phyloP scores from a whole-genome alignment of 2,888 invertebrate genomes.

The Parascotia fuliginaria region DNA sequence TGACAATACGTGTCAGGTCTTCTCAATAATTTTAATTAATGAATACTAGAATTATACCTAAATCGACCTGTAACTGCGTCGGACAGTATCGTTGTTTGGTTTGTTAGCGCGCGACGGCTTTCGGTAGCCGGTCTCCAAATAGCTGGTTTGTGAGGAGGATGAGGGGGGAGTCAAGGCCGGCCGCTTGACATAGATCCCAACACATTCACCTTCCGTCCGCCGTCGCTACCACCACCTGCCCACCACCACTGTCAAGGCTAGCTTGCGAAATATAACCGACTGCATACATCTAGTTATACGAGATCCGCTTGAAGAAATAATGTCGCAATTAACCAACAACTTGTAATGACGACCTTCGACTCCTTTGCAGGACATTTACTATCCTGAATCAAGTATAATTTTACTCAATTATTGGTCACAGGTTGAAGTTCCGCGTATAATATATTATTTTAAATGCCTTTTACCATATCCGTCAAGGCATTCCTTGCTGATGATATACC shows the following conservation, averaged over 20 bases:
- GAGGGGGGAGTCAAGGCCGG: constrained; percentile 79
- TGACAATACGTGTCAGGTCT: too few species aligned
- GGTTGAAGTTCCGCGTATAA: constrained; percentile 39
- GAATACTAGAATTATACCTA: background rate
- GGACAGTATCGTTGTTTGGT: background rate
- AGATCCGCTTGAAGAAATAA: constrained; percentile 63
- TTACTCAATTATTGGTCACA: constrained; percentile 10
- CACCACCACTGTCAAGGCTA: constrained; percentile 81
- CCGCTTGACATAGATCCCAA: constrained; percentile 78
- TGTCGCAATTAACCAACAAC: constrained; percentile 58
- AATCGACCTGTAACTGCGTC: background rate
- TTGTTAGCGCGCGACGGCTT: constrained; percentile 17
- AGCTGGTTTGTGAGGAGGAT: constrained; percentile 59
- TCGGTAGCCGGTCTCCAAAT: constrained; percentile 50
- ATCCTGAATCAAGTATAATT: constrained; percentile 22
- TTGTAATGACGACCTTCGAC: constrained; percentile 57
- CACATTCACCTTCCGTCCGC: constrained; percentile 81
- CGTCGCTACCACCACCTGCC: constrained; percentile 58
- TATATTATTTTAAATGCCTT: constrained; percentile 18
- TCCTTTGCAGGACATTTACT: constrained; percentile 47
- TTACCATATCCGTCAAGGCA: constrained; percentile 22
- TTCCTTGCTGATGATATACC: constrained; percentile 27
- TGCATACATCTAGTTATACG: constrained; percentile 54
- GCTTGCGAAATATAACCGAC: constrained; percentile 70
- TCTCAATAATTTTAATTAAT: too few species aligned